These are phyloP conservation scores for Orientallactaga bullata DNA, from an alignment of 2,113 vertebrate genomes.

Conservation along the genomic window DNA sequence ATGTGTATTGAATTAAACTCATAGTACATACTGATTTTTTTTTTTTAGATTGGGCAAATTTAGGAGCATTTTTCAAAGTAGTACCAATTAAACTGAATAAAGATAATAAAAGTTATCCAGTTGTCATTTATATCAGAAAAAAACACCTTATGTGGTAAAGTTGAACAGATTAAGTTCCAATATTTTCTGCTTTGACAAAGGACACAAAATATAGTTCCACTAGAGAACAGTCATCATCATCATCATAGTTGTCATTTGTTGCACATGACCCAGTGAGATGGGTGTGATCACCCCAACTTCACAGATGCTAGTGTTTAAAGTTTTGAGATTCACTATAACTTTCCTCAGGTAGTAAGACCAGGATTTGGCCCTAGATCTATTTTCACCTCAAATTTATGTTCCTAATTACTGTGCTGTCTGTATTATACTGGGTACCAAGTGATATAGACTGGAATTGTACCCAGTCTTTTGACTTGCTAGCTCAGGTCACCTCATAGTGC, in stretches of 20 bases:
- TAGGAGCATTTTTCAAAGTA: slow-evolving; percentile 37
- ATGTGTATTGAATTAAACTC: slow-evolving; percentile 14
- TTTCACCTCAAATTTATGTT: not conserved
- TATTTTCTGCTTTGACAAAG: not conserved
- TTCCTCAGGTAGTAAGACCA: not conserved
- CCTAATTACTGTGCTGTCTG: not conserved
- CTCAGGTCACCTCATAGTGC: not conserved
- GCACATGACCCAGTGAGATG: not conserved
- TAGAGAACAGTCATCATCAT: not conserved
- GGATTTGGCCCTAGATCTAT: slow-evolving; percentile 21
- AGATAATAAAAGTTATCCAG: not conserved
- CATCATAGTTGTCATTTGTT: not conserved
- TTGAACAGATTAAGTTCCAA: slow-evolving; percentile 7
- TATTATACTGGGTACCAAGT: not conserved
- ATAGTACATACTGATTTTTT: not conserved
- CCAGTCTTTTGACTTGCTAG: not conserved
- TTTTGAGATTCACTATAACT: not conserved
- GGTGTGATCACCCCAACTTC: not conserved
- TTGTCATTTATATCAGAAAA: not conserved
- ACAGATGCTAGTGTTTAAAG: not conserved
- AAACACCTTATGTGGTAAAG: not conserved
- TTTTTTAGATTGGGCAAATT: not conserved
- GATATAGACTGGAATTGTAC: slow-evolving; percentile 2
- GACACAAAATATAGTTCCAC: not conserved
- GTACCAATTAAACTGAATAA: not conserved